Evolutionary conservation across 1,140 invertebrate genomes (phyloP).

Genomic region (Pinna nobilis): DNA sequence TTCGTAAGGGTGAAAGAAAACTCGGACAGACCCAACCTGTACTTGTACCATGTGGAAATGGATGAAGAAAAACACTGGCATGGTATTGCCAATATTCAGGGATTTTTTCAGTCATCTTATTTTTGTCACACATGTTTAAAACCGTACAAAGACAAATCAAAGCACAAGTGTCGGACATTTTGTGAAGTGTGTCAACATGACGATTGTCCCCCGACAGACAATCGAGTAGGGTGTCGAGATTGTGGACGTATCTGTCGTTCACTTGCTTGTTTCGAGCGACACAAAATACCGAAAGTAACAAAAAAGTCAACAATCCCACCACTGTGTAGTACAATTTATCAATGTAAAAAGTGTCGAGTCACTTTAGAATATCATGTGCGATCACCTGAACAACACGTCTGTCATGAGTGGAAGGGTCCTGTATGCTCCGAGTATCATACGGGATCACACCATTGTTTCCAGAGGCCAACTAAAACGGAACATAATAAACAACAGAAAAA

Average conservation of each 20-base stretch:
- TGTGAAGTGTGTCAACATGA: constrained; percentile 24
- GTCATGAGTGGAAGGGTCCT: constrained; percentile 25
- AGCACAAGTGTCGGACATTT: constrained; percentile 20
- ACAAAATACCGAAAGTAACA: neutral
- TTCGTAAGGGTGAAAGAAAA: constrained; percentile 23
- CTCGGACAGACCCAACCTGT: neutral
- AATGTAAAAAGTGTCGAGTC: constrained; percentile 25
- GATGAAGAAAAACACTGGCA: constrained; percentile 19
- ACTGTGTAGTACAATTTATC: constrained; percentile 14
- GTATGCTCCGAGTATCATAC: constrained; percentile 12
- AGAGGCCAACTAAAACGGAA: neutral
- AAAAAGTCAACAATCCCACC: constrained; percentile 11
- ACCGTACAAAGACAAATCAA: constrained; percentile 30
- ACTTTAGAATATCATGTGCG: constrained; percentile 3
- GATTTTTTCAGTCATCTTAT: constrained; percentile 24
- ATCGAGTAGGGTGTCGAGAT: constrained; percentile 14
- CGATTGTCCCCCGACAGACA: neutral
- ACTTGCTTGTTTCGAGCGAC: constrained; percentile 14
- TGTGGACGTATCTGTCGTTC: constrained; percentile 36
- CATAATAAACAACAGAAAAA: constrained; percentile 7
- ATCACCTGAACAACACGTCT: constrained; percentile 12
- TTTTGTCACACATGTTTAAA: constrained; percentile 34
- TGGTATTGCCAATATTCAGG: constrained; percentile 19
- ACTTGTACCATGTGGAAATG: constrained; percentile 23
- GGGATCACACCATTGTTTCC: constrained; percentile 20